A percentile compares a stretch with the other conserved stretches of the same genome.
phyloP scores from a whole-genome alignment of 2,888 invertebrate genomes.

The Myopa testacea region DNA sequence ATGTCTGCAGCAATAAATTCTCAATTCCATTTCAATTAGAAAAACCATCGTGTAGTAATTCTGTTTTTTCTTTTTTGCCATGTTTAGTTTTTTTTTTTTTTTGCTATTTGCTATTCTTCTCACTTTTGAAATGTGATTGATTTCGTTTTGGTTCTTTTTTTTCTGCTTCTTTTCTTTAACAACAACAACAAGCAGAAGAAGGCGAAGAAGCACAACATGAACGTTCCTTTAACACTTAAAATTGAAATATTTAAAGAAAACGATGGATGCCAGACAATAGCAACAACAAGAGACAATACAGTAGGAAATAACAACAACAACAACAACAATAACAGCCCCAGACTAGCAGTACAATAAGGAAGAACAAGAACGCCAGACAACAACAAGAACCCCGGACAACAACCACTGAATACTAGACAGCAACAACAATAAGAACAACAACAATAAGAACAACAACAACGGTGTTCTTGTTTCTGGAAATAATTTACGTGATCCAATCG shows the following conservation, averaged over 20 bases:
- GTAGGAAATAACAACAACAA: constrained; percentile 3
- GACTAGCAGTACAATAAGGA: too few relatives aligned
- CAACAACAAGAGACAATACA: background rate
- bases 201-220: too few relatives aligned
- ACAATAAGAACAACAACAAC: constrained; percentile 1
- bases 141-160: constrained; percentile 8
- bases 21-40: constrained; percentile 38
- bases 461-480: constrained; percentile 46
- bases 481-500: constrained; percentile 52
- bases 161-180: background rate
- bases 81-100: background rate
- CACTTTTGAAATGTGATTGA: background rate
- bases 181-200: too few relatives aligned
- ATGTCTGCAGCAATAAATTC: constrained; percentile 41
- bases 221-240: too few relatives aligned
- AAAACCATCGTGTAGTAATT: constrained; percentile 21
- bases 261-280: background rate
- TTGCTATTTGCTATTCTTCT: background rate
- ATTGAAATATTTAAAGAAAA: background rate
- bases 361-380: too few relatives aligned
- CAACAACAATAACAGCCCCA: background rate
- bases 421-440: constrained; percentile 10
- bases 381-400: too few relatives aligned
- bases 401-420: background rate
- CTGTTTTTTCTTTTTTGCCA: background rate